A percentile compares a stretch with the other conserved stretches of the same genome.
Evolutionary conservation across 2,113 vertebrate species (phyloP).

Genomic region (Phalacrocorax pelagicus): DNA sequence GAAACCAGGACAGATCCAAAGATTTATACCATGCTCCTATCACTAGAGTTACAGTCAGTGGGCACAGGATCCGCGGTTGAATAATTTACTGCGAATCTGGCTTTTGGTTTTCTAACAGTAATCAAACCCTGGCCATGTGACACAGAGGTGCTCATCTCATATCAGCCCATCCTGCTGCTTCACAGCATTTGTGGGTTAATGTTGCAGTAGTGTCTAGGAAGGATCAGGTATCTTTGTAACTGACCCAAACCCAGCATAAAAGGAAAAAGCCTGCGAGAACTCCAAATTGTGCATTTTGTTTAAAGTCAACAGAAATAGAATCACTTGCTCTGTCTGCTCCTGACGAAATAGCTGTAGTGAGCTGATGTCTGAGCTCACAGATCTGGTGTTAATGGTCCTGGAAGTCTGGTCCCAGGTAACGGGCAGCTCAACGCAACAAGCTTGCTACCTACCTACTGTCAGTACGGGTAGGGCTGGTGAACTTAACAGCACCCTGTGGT

Average conservation of each 20-base stretch:
- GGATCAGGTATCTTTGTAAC: background rate
- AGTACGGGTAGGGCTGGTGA: background rate
- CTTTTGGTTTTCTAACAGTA: background rate
- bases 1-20: background rate
- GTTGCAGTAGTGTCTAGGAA: background rate
- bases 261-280: background rate
- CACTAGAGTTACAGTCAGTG: background rate
- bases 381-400: background rate
- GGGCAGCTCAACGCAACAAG: background rate
- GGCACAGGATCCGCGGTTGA: rapidly evolving
- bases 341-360: background rate
- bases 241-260: background rate
- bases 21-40: background rate
- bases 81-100: background rate
- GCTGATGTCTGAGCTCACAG: background rate
- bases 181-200: rapidly evolving
- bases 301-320: background rate
- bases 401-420: background rate
- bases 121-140: background rate
- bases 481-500: background rate
- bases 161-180: background rate
- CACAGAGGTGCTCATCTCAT: rapidly evolving
- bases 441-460: background rate
- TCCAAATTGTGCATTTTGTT: background rate
- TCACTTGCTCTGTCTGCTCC: background rate